phyloP scores from a whole-genome alignment of 2,113 vertebrate species.

The Oncorhynchus gorbuscha region DNA sequence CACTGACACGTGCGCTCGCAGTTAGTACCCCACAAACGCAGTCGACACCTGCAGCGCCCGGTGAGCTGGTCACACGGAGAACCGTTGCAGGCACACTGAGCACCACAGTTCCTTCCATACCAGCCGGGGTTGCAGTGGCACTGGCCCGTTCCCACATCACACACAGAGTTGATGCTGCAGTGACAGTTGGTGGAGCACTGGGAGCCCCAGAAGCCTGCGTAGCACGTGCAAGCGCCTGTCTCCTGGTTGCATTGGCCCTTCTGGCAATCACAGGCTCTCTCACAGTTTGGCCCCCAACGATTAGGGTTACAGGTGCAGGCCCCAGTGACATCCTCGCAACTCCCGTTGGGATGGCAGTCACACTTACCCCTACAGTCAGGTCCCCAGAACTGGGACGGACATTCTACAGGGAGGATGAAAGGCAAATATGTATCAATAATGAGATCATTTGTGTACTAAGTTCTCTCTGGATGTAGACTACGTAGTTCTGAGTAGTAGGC shows the following conservation, averaged over 20 bases:
- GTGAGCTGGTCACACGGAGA: constrained; percentile 85
- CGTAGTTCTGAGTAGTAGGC: too few relatives aligned
- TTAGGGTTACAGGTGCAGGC: constrained; percentile 93
- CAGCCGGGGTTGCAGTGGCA: constrained; percentile 84
- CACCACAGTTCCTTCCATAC: constrained; percentile 83
- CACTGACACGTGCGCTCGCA: constrained; percentile 87
- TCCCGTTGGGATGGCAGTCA: constrained; percentile 90
- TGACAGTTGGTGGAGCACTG: constrained; percentile 83
- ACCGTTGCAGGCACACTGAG: constrained; percentile 81
- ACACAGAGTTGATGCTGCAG: constrained; percentile 84
- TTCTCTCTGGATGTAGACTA: too few relatives aligned
- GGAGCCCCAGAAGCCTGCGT: constrained; percentile 82
- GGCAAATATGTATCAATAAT: too few relatives aligned
- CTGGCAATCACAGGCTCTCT: constrained; percentile 83
- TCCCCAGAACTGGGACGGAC: constrained; percentile 95
- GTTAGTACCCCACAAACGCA: constrained; percentile 79
- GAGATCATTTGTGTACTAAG: too few relatives aligned
- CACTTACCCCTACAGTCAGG: constrained; percentile 97
- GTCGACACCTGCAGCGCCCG: constrained; percentile 83
- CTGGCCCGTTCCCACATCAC: constrained; percentile 78
- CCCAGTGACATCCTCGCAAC: constrained; percentile 91
- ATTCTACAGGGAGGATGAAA: constrained; percentile 75
- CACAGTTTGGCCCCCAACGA: constrained; percentile 89
- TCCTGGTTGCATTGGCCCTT: constrained; percentile 84
- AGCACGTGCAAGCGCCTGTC: constrained; percentile 83